These are phyloP conservation scores for Harpegnathos saltator DNA, from an alignment of 1,140 invertebrate genomes.

Conservation along the genomic window DNA sequence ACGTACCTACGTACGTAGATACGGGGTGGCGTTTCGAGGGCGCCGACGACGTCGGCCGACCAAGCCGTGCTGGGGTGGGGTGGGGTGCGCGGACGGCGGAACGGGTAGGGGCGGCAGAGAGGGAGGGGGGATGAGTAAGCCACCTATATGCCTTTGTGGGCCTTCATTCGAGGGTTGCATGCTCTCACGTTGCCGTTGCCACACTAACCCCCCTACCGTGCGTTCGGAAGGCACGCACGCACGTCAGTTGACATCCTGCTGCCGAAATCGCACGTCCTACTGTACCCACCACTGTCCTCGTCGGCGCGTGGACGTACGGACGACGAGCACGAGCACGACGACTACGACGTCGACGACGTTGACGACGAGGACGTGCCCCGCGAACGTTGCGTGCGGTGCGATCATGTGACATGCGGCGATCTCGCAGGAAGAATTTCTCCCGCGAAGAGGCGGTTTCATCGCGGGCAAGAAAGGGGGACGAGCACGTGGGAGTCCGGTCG, in stretches of 20 bases:
- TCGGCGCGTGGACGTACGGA: constrained; percentile 47
- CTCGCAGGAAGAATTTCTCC: not conserved
- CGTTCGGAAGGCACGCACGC: constrained; percentile 62
- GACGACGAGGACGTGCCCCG: no score
- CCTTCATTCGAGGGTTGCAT: constrained; percentile 82
- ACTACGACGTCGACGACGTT: no score
- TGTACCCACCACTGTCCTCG: constrained; percentile 32
- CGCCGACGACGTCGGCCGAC: constrained; percentile 43
- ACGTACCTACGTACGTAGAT: constrained; percentile 43
- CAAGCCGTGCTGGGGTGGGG: no score
- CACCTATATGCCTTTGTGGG: constrained; percentile 78
- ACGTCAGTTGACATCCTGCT: constrained; percentile 80
- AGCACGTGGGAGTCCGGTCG: no score
- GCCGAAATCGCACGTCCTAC: constrained; percentile 75
- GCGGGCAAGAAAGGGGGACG: no score
- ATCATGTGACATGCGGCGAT: not conserved
- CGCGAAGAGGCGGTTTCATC: not conserved
- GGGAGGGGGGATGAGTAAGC: constrained; percentile 41
- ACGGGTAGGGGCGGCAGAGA: constrained; percentile 26
- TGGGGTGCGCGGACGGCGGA: no score
- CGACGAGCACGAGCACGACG: no score
- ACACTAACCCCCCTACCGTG: constrained; percentile 63
- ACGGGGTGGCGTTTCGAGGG: constrained; percentile 71
- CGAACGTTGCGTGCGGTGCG: constrained; percentile 31
- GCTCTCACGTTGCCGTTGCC: constrained; percentile 71